These are phyloP conservation scores for Caenorhabditis briggsae DNA, from an alignment of 1,140 invertebrate genomes.

Conservation along the genomic window DNA sequence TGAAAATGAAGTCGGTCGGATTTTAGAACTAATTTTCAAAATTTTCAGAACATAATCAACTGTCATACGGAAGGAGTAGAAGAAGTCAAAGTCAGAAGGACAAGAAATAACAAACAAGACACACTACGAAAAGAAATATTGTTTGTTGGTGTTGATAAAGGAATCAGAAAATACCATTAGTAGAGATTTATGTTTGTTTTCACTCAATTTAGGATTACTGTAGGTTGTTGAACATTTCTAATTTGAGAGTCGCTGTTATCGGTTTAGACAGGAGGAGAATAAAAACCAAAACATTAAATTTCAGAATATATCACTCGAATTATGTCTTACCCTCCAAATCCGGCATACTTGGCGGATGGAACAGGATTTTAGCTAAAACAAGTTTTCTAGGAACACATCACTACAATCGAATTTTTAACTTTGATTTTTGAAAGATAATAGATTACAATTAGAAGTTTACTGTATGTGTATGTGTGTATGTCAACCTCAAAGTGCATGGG, in stretches of 20 bases:
- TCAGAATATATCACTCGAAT: conserved; percentile 19
- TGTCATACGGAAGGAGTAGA: conserved; percentile 43
- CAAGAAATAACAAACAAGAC: conserved; percentile 20
- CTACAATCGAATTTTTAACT: not conserved
- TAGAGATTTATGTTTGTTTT: not conserved
- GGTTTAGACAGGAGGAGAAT: conserved; percentile 27
- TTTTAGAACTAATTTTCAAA: not conserved
- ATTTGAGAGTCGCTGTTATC: conserved; percentile 20
- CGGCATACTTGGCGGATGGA: conserved; percentile 48
- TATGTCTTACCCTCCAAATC: conserved; percentile 39
- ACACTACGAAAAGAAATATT: conserved; percentile 2
- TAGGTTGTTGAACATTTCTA: not conserved
- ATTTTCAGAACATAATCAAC: not conserved
- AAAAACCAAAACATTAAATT: not conserved
- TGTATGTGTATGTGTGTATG: conserved; percentile 3
- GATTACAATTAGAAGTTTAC: conserved; percentile 51
- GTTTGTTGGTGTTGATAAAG: not conserved
- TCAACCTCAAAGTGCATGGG: conserved; percentile 44
- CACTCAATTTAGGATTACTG: conserved; percentile 21
- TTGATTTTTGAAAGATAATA: not conserved
- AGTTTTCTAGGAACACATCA: not conserved
- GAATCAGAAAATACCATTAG: conserved; percentile 1
- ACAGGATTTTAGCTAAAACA: conserved; percentile 37
- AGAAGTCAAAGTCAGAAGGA: not conserved
- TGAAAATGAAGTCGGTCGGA: conserved; percentile 59